These are phyloP conservation scores for Emys orbicularis DNA, from an alignment of 2,797 vertebrate genomes.

Conservation along the genomic window DNA sequence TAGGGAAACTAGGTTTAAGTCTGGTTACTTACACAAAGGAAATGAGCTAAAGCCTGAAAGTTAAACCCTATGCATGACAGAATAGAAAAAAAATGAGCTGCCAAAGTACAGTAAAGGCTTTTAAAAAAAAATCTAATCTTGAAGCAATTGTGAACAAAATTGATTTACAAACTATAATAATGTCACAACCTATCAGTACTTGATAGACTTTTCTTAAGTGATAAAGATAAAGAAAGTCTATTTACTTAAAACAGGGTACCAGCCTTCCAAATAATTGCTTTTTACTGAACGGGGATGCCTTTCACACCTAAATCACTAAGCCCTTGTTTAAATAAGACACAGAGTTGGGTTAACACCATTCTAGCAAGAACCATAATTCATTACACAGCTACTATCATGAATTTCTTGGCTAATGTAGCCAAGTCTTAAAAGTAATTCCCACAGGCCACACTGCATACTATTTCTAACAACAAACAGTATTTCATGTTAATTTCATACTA, in stretches of 20 bases:
- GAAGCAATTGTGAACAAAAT: neutral
- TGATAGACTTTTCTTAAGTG: neutral
- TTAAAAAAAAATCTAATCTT: neutral
- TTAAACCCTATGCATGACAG: neutral
- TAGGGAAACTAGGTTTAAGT: neutral
- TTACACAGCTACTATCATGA: neutral
- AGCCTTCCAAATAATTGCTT: neutral
- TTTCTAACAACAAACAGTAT: neutral
- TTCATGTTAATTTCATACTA: neutral
- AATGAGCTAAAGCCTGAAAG: neutral
- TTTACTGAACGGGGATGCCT: neutral
- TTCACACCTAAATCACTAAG: neutral
- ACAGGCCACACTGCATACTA: neutral
- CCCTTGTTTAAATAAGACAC: neutral
- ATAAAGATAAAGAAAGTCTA: neutral
- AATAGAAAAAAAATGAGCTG: neutral
- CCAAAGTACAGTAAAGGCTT: neutral
- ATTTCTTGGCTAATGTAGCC: neutral
- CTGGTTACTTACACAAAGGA: neutral
- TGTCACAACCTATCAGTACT: neutral
- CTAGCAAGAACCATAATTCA: neutral
- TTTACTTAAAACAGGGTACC: neutral
- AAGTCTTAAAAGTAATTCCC: neutral
- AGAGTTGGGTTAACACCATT: too few relatives aligned
- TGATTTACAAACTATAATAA: neutral